Conservation (phyloP, 1,140 invertebrate genomes). For the Tenebrio molitor region DNA sequence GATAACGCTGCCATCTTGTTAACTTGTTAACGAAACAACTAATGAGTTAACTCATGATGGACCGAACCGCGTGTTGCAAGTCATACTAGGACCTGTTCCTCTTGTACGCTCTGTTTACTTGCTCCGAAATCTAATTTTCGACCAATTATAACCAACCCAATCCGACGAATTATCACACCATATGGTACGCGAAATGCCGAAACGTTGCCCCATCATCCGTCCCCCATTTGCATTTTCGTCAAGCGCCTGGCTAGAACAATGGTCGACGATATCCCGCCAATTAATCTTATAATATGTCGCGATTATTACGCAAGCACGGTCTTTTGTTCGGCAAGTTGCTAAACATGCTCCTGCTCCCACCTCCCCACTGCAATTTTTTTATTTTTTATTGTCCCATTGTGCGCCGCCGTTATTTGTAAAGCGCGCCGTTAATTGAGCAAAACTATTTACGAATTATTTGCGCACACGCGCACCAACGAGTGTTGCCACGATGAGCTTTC, state of each 20-base stretch:
- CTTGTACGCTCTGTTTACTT: constrained; percentile 35
- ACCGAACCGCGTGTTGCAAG: constrained; percentile 61
- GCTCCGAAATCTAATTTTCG: constrained; percentile 39
- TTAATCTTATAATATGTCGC: constrained; percentile 50
- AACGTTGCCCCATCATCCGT: constrained; percentile 8
- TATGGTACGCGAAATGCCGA: not conserved
- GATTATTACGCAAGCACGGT: constrained; percentile 52
- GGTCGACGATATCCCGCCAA: constrained; percentile 51
- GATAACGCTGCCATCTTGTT: constrained; percentile 65
- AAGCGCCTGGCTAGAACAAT: constrained; percentile 48
- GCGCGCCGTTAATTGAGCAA: constrained; percentile 29
- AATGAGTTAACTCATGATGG: constrained; percentile 64
- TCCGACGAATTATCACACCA: constrained; percentile 38
- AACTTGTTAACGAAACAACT: constrained; percentile 66
- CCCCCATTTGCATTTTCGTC: constrained; percentile 6
- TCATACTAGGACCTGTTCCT: constrained; percentile 62
- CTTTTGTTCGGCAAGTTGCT: constrained; percentile 54
- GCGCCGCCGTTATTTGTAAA: constrained; percentile 10
- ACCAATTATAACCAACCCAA: constrained; percentile 48
- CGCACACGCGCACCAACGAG: constrained; percentile 4
- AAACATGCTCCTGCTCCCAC: constrained; percentile 24
- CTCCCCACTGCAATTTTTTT: too few species aligned
- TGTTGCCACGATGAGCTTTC: constrained; percentile 19
- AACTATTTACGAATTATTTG: constrained; percentile 25
- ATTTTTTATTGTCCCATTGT: constrained; percentile 34